phyloP scores from a whole-genome alignment of 2,888 invertebrate genomes.

The Polymixis lichenea region DNA sequence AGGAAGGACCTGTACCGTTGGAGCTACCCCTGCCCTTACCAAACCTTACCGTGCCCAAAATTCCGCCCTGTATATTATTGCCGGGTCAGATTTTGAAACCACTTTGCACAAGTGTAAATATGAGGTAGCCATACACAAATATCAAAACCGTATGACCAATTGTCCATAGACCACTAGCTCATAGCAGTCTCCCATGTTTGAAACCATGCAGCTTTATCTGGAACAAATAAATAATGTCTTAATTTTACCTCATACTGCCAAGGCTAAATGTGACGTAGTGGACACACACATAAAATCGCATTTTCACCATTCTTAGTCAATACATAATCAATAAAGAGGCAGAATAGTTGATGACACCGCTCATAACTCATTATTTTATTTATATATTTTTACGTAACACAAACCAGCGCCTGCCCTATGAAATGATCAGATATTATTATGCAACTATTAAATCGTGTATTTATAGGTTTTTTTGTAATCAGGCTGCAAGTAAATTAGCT shows the following conservation, averaged over 20 bases:
- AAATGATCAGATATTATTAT: neutral
- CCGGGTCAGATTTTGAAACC: no score
- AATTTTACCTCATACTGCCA: neutral
- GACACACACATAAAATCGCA: neutral
- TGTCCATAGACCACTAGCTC: no score
- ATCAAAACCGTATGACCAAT: no score
- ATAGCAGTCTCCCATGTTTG: no score
- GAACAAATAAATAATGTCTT: neutral
- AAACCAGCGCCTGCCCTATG: neutral
- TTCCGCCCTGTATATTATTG: no score
- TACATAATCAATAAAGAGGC: neutral
- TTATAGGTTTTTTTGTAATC: slow-evolving; percentile 12
- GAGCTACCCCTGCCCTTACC: no score
- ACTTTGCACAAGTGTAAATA: no score
- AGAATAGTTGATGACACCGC: neutral
- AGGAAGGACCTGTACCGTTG: no score
- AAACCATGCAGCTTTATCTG: neutral
- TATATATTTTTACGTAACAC: slow-evolving; percentile 23
- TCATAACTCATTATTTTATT: neutral
- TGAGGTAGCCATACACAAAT: no score
- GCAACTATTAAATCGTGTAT: neutral
- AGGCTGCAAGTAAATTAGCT: neutral
- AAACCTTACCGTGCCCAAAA: no score
- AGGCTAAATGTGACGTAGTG: neutral
- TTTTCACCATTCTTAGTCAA: neutral